These are phyloP conservation scores for Chrysodeixis includens DNA, from an alignment of 2,888 invertebrate species.

Conservation along the genomic window DNA sequence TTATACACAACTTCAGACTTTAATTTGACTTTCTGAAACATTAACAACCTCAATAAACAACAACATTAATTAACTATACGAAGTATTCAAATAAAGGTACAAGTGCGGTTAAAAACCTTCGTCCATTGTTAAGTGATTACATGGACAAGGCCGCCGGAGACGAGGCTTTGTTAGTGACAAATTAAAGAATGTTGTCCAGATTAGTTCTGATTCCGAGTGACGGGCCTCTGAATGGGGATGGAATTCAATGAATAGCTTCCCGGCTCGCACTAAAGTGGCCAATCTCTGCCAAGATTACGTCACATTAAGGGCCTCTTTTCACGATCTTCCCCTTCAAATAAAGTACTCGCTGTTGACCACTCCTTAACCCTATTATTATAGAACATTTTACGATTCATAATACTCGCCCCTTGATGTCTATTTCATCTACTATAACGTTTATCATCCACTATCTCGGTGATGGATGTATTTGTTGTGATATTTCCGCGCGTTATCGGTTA, in stretches of 20 bases:
- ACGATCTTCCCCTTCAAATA: conserved; percentile 54
- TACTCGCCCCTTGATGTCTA: conserved; percentile 34
- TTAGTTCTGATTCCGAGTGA: conserved; percentile 70
- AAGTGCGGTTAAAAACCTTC: conserved; percentile 19
- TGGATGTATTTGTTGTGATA: conserved; percentile 28
- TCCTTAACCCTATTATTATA: conserved; percentile 55
- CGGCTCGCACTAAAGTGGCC: conserved; percentile 69
- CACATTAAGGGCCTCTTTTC: conserved; percentile 66
- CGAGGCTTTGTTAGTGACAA: conserved; percentile 58
- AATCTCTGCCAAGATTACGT: conserved; percentile 74
- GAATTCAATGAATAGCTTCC: conserved; percentile 74
- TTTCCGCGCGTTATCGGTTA: conserved; percentile 32
- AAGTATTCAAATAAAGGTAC: conserved; percentile 15
- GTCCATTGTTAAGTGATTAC: conserved; percentile 30
- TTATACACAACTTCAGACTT: conserved; percentile 21
- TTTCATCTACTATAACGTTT: conserved; percentile 29
- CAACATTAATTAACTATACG: conserved; percentile 2
- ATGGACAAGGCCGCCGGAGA: conserved; percentile 34
- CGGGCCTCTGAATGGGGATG: conserved; percentile 69
- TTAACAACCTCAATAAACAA: conserved; percentile 4
- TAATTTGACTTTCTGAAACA: conserved; percentile 20
- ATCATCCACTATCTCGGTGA: conserved; percentile 27
- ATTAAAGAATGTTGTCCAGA: conserved; percentile 67
- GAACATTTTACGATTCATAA: conserved; percentile 42
- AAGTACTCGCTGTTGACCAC: conserved; percentile 55